Evolutionary conservation across 2,113 vertebrate genomes (phyloP).

Genomic region (Bettongia penicillata): DNA sequence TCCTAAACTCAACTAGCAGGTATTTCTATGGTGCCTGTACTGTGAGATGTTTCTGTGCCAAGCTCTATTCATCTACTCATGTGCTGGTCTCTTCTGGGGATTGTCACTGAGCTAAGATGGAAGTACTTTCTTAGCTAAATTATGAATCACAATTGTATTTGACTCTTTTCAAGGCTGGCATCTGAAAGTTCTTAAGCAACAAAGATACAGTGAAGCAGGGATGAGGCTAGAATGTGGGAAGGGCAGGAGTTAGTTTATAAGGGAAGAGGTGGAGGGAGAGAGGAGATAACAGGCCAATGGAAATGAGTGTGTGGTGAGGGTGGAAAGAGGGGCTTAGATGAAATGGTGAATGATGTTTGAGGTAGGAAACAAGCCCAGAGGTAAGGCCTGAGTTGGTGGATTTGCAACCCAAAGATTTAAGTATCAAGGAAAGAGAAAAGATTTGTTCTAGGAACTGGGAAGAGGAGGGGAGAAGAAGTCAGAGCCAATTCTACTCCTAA

Average conservation of each 20-base stretch:
- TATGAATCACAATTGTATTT: background rate
- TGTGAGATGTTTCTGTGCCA: background rate
- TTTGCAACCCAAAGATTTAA: no score
- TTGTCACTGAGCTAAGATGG: background rate
- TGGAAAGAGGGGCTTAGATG: background rate
- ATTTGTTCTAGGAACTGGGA: background rate
- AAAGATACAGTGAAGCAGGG: background rate
- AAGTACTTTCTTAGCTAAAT: background rate
- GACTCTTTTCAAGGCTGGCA: background rate
- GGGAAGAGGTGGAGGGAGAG: accelerated
- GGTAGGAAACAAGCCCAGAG: background rate
- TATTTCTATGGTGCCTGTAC: no score
- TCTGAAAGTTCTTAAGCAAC: background rate
- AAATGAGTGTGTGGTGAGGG: background rate
- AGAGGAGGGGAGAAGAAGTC: background rate
- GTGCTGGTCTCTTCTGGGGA: accelerated
- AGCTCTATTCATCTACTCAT: accelerated
- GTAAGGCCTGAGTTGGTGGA: no score
- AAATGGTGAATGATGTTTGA: background rate
- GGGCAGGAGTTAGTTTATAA: background rate
- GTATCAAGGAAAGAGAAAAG: accelerated
- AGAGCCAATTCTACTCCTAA: background rate
- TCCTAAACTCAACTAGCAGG: background rate
- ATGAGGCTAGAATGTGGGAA: background rate
- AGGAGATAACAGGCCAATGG: background rate